Conservation (phyloP, 2,888 invertebrate genomes). For the Aplocera efformata region DNA sequence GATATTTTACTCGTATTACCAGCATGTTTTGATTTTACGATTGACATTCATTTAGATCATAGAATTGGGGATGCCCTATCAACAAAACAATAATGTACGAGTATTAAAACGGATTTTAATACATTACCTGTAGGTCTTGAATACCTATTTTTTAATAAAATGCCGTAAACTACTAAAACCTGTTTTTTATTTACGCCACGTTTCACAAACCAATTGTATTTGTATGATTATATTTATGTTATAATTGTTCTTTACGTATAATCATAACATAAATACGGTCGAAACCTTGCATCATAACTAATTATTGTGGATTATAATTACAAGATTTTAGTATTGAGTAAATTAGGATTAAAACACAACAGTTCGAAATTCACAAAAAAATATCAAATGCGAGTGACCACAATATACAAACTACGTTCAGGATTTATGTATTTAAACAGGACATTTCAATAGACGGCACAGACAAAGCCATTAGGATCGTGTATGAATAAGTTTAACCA, state of each 20-base stretch:
- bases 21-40: too few species aligned
- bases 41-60: background rate
- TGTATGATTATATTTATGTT: too few species aligned
- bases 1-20: too few species aligned
- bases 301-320: too few species aligned
- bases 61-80: conserved; percentile 2
- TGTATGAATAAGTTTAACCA: conserved; percentile 48
- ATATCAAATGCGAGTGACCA: too few species aligned
- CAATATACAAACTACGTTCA: conserved; percentile 4
- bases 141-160: conserved; percentile 77
- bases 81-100: conserved; percentile 28
- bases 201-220: background rate
- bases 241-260: too few species aligned
- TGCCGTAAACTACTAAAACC: conserved; percentile 57
- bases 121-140: conserved; percentile 69
- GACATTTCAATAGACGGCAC: conserved; percentile 37
- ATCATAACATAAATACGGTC: too few species aligned
- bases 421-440: conserved; percentile 29
- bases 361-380: too few species aligned
- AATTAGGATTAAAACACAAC: too few species aligned
- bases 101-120: conserved; percentile 52
- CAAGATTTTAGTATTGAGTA: too few species aligned
- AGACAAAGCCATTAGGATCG: conserved; percentile 42
- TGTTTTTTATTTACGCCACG: conserved; percentile 34
- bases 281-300: too few species aligned